A percentile compares a stretch with the other conserved stretches of the same genome.
Evolutionary conservation across 2,797 vertebrate genomes (phyloP).

Genomic region (Anableps anableps): DNA sequence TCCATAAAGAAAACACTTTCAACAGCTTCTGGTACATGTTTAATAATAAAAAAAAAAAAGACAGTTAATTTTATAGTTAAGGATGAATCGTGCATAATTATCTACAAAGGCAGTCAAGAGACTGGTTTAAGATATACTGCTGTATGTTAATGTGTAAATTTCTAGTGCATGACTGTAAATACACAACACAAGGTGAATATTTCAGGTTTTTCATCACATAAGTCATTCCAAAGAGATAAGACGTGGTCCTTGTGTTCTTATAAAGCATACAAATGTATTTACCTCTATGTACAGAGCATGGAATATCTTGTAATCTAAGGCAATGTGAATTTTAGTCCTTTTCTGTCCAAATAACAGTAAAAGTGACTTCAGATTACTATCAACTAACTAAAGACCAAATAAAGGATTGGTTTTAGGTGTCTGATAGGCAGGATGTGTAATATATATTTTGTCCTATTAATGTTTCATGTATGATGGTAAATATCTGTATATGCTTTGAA

Average conservation of each 20-base stretch:
- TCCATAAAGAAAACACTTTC: background rate
- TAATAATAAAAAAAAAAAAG: background rate
- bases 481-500: conserved; percentile 46
- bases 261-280: conserved; percentile 49
- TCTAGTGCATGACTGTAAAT: conserved; percentile 58
- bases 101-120: background rate
- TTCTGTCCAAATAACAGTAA: conserved; percentile 32
- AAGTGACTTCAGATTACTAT: conserved; percentile 34
- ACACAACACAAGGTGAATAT: conserved; percentile 34
- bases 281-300: conserved; percentile 67
- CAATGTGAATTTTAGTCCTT: conserved; percentile 54
- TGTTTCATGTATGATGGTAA: conserved; percentile 42
- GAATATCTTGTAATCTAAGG: conserved; percentile 54
- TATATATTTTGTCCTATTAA: conserved; percentile 21
- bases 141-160: conserved; percentile 20
- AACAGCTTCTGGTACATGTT: too few relatives aligned
- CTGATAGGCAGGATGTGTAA: conserved; percentile 19
- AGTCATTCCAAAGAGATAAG: conserved; percentile 57
- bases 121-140: conserved; percentile 11
- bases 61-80: background rate
- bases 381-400: conserved; percentile 17
- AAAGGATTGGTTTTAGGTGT: conserved; percentile 16
- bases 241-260: conserved; percentile 52
- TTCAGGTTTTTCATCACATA: conserved; percentile 26
- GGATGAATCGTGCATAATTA: background rate